Conservation (phyloP, 1,140 invertebrate genomes). For the Scaptomyza montana region DNA sequence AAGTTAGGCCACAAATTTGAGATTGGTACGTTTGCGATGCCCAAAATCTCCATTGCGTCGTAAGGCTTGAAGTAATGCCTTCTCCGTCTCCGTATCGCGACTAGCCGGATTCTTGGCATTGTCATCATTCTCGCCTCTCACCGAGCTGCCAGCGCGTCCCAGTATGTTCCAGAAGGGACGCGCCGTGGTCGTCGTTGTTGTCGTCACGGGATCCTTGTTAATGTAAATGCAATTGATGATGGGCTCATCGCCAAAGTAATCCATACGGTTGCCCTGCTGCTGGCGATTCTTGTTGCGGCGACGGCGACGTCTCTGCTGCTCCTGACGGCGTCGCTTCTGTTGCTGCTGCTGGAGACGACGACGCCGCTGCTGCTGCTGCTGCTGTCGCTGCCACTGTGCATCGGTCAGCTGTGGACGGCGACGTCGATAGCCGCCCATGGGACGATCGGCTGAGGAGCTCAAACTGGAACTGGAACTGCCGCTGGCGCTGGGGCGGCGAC, state of each 20-base stretch:
- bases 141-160: conserved; percentile 52
- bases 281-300: conserved; percentile 44
- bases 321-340: conserved; percentile 41
- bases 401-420: conserved; percentile 53
- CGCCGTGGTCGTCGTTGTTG: conserved; percentile 67
- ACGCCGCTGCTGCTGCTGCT: conserved; percentile 37
- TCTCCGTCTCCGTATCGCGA: conserved; percentile 30
- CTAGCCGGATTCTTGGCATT: neutral
- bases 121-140: neutral
- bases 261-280: conserved; percentile 5
- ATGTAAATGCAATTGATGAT: conserved; percentile 80
- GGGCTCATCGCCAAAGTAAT: conserved; percentile 62
- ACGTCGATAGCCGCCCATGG: conserved; percentile 61
- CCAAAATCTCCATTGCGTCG: conserved; percentile 62
- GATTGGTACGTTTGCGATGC: conserved; percentile 65
- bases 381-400: conserved; percentile 24
- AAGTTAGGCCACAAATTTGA: conserved; percentile 58
- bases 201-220: conserved; percentile 75
- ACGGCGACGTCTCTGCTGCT: conserved; percentile 46
- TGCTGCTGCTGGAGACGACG: conserved; percentile 46
- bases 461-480: conserved; percentile 8
- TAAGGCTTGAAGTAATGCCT: conserved; percentile 42
- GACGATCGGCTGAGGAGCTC: conserved; percentile 16
- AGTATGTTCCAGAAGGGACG: conserved; percentile 80
- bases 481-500: conserved; percentile 50